Evolutionary conservation across 2,888 invertebrate genomes (phyloP), one percentile per base, ranked within the genome.

Genomic region (Polydrusus tereticollis): DNA sequence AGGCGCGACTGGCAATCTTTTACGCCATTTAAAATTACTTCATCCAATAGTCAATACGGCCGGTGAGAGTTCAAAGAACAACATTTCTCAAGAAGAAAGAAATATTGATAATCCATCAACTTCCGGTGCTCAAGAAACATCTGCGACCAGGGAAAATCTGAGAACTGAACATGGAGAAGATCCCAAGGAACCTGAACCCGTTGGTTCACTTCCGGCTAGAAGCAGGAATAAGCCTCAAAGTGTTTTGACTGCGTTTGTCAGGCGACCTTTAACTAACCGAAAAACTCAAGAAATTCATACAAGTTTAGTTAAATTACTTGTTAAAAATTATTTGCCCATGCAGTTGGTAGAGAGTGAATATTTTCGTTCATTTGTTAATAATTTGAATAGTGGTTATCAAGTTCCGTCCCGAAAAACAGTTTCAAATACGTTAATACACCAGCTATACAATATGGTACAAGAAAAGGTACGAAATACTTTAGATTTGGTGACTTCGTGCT

Each of bases 261-360:
- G 16, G 43, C 52, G 55, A 16, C 69, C 62, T 3, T 55, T 69
- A 62, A 62, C 21, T 14, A 55, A 69, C 21, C 12, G 38, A 52
- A 69, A 62, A 55, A 62, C 55, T 8, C 60, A 66, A 29, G 52
- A 64, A 67, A 18, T 45, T 23, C 23, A 45, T 41, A 43, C 21
- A 8, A 43, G 16, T 16, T 16, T 41, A 16, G 41, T 41, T 16
- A 14, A 41, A 16, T 7, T 20, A 10, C 36, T 70, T 12, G 64
- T 70, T 20, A 70, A 70, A 64, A 55, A 65, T 33, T 70, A 65
- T 58, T 33, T 70, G 2, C 69, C 73, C 14, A 47, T 73, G 8
- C 65, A 64, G 10, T 38, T 69, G 36, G 73, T 73, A 59, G 69
- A 73, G 12, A 59, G 33, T 65, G 64, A 55, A 64, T 33, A 73